phyloP scores from a whole-genome alignment of 2,888 invertebrate species.

The Limnephilus lunatus region DNA sequence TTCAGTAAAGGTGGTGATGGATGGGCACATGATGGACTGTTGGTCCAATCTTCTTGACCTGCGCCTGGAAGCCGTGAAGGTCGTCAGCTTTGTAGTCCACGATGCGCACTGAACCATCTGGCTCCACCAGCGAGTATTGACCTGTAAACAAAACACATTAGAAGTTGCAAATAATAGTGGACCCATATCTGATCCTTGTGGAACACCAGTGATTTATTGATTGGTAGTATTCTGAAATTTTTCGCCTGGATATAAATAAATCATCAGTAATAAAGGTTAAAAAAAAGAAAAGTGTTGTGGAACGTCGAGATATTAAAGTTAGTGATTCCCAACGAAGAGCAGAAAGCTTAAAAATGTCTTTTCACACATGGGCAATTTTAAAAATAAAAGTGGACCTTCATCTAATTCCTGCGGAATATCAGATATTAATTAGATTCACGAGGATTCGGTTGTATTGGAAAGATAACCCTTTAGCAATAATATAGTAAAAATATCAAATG shows the following conservation, averaged over 20 bases:
- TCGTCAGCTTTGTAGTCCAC: slow-evolving; percentile 65
- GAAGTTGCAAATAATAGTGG: background rate
- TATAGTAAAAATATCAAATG: no score
- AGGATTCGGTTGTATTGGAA: no score
- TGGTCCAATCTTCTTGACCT: slow-evolving; percentile 64
- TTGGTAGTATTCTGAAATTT: background rate
- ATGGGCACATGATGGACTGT: slow-evolving; percentile 51
- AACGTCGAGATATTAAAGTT: no score
- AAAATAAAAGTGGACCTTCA: background rate
- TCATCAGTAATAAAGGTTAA: no score
- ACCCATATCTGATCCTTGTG: background rate
- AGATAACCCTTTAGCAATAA: no score
- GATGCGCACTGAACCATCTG: slow-evolving; percentile 64
- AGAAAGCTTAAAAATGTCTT: no score
- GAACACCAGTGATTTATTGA: background rate
- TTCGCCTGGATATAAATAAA: no score
- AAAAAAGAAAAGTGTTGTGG: no score
- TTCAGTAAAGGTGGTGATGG: background rate
- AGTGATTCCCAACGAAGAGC: no score
- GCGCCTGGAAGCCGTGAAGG: slow-evolving; percentile 63
- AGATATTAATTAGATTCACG: no score
- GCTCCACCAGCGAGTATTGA: slow-evolving; percentile 65
- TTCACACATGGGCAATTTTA: background rate
- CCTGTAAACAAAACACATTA: slow-evolving; percentile 48
- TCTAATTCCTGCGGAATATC: background rate